Base-by-base conservation (phyloP, 1,140 invertebrate genomes). In the Pseudomyrmex cubaensis region DNA sequence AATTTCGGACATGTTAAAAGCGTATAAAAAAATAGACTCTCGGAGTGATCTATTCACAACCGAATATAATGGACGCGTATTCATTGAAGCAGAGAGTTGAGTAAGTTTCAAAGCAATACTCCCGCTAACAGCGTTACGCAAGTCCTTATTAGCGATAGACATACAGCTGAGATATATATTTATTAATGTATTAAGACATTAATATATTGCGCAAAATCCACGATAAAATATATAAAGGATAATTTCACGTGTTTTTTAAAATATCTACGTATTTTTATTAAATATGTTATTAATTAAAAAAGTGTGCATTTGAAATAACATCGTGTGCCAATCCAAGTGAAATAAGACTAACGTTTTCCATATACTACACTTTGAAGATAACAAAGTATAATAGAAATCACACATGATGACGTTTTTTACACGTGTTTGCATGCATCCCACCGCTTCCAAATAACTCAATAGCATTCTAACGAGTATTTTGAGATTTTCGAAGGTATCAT, bases 71-170 rank as follows among this genome's bases (percentile, higher is more conserved):
- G 78, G 54, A 20, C 35, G 35, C 35, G 35, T 35, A 69, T 54
- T 84, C 44, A 83, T 84, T 62, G 61, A 77, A 59, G 46, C n/a
- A 20, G 17, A 54, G 52, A 9, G 62, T 78, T 69, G 52, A 69
- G 74, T 69, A 70, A 61, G 25, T 35, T 35, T 35, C 35, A 35
- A 35, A 35, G 5, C 35, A 35, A 35, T 35, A 35, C 35, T 5
- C 5, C 35, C 67, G 59, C 25, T 54, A 83, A 83, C 59, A 69
- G 69, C 52, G 48, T 35, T 35, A 64, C 57, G 22, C 50, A 74
- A 77, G 66, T 84, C 59, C 62, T 83, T 44, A 67, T 86, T 86
- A 77, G 77, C 78, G 20, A 44, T 20, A 46, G 15, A 52, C 1
- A 20, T 25, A 44, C 1, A 50, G 5, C 22, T 35, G 35, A 35